Percentiles rank a stretch among this genome's conserved stretches.
Evolutionary conservation across 2,113 vertebrate genomes (phyloP).

Genomic region (Setophaga kirtlandii): DNA sequence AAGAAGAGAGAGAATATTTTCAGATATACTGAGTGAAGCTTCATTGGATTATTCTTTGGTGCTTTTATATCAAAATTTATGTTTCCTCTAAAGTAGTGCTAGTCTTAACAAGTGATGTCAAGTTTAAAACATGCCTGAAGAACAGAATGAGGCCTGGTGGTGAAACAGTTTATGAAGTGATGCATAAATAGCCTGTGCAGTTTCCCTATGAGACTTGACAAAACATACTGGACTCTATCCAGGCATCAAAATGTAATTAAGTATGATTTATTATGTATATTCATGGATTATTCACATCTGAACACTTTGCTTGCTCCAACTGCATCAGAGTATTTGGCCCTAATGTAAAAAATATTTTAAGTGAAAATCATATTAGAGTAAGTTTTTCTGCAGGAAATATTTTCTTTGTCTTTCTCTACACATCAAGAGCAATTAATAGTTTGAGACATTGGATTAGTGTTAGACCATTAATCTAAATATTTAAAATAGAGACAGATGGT

Average conservation of each 20-base stretch:
- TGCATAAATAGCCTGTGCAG: slow-evolving; percentile 27
- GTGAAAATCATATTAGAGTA: slow-evolving; percentile 10
- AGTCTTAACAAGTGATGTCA: slow-evolving; percentile 8
- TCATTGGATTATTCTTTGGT: neutral
- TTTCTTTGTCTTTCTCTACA: slow-evolving; percentile 2
- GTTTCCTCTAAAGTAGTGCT: neutral
- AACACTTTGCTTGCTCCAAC: slow-evolving; percentile 10
- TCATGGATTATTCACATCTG: slow-evolving; percentile 49
- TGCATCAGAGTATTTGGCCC: slow-evolving; percentile 6
- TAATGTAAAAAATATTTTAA: slow-evolving; percentile 29
- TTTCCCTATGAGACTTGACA: slow-evolving; percentile 37
- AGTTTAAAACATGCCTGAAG: slow-evolving; percentile 8
- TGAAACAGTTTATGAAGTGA: slow-evolving; percentile 54
- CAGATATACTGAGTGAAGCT: neutral
- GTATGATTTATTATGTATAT: slow-evolving; percentile 55
- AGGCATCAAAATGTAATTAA: slow-evolving; percentile 62
- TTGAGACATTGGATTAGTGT: slow-evolving; percentile 46
- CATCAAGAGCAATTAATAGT: slow-evolving; percentile 53
- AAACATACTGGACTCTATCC: slow-evolving; percentile 43
- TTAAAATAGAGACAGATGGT: slow-evolving; percentile 62
- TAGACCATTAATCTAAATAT: slow-evolving; percentile 62
- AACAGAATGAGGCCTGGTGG: slow-evolving; percentile 34
- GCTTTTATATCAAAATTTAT: neutral
- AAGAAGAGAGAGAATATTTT: neutral
- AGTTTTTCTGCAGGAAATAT: slow-evolving; percentile 22